Conservation (phyloP, 2,113 vertebrate species). For the Actinemys pallida region DNA sequence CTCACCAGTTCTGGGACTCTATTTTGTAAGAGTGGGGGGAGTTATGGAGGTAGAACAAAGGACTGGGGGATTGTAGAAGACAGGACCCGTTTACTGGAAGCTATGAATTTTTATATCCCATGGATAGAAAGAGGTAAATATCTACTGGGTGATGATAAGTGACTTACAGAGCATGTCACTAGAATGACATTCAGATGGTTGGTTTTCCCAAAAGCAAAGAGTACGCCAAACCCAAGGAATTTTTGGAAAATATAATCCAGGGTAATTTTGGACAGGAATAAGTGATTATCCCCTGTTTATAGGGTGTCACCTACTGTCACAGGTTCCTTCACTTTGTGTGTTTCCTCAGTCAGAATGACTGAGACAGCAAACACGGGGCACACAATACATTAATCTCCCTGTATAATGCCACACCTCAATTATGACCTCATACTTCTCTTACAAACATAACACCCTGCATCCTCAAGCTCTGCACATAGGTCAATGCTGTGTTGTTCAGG, state of each 20-base stretch:
- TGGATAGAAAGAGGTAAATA: not conserved
- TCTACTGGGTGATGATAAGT: not conserved
- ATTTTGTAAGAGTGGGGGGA: not conserved
- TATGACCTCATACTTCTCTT: not conserved
- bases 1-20: not conserved
- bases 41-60: not conserved
- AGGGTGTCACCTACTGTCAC: not conserved
- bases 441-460: not conserved
- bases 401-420: not conserved
- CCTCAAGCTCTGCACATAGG: not conserved
- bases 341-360: accelerated
- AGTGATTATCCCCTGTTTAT: not conserved
- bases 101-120: not conserved
- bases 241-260: not conserved
- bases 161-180: not conserved
- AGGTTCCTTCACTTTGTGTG: not conserved
- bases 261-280: not conserved
- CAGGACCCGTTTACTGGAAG: not conserved
- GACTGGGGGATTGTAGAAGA: not conserved
- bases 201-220: not conserved
- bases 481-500: not conserved
- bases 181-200: not conserved
- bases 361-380: not conserved
- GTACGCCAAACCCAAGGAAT: not conserved
- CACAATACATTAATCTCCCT: not conserved